phyloP scores from a whole-genome alignment of 2,797 vertebrate species.

The Margarornis squamiger region DNA sequence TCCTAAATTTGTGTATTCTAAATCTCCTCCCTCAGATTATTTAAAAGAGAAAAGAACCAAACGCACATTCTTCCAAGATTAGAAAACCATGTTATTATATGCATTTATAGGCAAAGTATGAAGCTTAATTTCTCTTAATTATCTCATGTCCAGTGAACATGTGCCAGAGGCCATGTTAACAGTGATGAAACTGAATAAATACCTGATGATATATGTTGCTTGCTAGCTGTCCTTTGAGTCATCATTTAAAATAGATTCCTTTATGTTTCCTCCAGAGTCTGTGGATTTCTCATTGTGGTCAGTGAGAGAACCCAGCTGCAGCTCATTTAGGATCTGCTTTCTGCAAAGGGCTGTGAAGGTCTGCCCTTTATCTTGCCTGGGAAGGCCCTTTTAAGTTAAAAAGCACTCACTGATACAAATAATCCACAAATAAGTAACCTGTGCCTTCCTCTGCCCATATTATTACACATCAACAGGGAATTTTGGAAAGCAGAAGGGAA shows the following conservation, averaged over 20 bases:
- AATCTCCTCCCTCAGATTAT: neutral
- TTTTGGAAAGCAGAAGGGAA: neutral
- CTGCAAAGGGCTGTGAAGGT: neutral
- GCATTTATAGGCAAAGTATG: neutral
- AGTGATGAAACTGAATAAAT: neutral
- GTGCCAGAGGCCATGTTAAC: neutral
- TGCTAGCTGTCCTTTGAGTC: neutral
- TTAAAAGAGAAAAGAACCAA: neutral
- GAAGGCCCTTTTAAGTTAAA: neutral
- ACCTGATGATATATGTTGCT: accelerated
- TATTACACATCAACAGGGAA: neutral
- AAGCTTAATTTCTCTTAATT: neutral
- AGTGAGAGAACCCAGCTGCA: neutral
- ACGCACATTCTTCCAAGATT: neutral
- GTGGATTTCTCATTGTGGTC: neutral
- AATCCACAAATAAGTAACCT: neutral
- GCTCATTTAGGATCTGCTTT: neutral
- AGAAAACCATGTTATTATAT: neutral
- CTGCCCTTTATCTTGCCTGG: neutral
- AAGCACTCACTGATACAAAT: neutral
- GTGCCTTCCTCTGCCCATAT: neutral
- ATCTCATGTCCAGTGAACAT: neutral
- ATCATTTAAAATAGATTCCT: neutral
- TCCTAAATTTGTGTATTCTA: neutral
- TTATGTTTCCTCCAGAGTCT: neutral